Percentiles rank a stretch among this genome's conserved stretches.
Conservation (phyloP, 2,797 vertebrate species). For the Holocentrus rufus region DNA sequence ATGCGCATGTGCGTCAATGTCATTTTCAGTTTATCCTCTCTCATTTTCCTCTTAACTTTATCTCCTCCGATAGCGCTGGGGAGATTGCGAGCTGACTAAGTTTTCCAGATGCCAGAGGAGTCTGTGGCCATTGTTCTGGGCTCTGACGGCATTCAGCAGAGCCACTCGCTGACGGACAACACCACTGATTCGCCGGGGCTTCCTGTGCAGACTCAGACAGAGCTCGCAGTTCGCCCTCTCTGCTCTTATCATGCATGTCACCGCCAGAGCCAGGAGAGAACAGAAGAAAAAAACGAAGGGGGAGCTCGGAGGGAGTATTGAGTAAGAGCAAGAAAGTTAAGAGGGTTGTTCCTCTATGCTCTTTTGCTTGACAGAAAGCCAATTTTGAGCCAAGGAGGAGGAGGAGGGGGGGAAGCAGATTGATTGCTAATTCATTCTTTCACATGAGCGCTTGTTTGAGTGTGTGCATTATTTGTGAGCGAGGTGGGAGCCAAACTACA, state of each 20-base stretch:
- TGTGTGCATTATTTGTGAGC: constrained; percentile 47
- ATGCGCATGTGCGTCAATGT: constrained; percentile 21
- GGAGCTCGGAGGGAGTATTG: constrained; percentile 53
- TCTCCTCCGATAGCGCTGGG: constrained; percentile 66
- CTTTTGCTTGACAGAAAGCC: constrained; percentile 53
- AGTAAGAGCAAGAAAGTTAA: constrained; percentile 1
- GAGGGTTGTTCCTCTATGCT: constrained; percentile 44
- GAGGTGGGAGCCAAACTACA: constrained; percentile 69
- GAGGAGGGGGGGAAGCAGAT: constrained; percentile 14
- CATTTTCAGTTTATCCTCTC: constrained; percentile 47
- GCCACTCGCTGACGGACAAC: constrained; percentile 84
- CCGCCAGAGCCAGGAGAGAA: constrained; percentile 67
- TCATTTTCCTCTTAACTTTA: constrained; percentile 74
- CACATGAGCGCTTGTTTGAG: constrained; percentile 19
- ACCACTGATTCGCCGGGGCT: constrained; percentile 82
- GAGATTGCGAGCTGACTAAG: constrained; percentile 77
- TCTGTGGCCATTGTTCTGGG: constrained; percentile 85
- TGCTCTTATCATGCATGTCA: constrained; percentile 88
- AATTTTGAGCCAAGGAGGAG: constrained; percentile 34
- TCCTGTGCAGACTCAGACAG: constrained; percentile 91
- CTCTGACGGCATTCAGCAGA: constrained; percentile 77
- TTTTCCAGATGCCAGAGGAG: constrained; percentile 77
- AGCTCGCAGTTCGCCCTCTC: constrained; percentile 83
- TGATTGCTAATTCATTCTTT: neutral
- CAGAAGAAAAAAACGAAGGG: constrained; percentile 43